Conservation (phyloP, 1,140 invertebrate genomes). For the Oedothorax gibbosus region DNA sequence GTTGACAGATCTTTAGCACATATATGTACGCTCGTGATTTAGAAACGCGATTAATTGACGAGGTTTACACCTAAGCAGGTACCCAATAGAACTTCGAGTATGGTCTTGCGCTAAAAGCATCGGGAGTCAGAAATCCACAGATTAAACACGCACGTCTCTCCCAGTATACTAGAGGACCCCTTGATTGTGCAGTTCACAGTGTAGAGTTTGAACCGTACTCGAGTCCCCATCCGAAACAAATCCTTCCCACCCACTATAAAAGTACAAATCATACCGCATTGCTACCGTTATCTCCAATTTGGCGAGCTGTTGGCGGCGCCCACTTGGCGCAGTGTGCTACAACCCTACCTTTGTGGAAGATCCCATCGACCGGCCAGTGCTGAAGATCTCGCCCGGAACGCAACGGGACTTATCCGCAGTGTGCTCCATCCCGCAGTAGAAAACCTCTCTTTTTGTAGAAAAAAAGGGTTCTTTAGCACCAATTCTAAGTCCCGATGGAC, state of each 20-base stretch:
- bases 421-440: constrained; percentile 18
- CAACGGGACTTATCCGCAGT: constrained; percentile 48
- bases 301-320: neutral
- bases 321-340: constrained; percentile 41
- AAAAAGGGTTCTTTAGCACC: too few relatives aligned
- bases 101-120: too few relatives aligned
- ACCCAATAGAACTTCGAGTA: too few relatives aligned
- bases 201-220: neutral
- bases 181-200: constrained; percentile 1
- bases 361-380: constrained; percentile 51
- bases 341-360: constrained; percentile 52
- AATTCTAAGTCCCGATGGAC: neutral
- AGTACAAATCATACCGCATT: neutral
- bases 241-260: too few relatives aligned
- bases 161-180: constrained; percentile 24
- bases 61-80: too few relatives aligned
- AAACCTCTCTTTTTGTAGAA: too few relatives aligned
- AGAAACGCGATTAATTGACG: too few relatives aligned
- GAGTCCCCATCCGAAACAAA: too few relatives aligned
- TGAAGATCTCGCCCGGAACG: constrained; percentile 41
- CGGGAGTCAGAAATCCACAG: too few relatives aligned
- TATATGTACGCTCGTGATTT: too few relatives aligned
- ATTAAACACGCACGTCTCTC: constrained; percentile 34
- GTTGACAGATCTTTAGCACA: too few relatives aligned
- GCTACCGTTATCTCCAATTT: constrained; percentile 16